A percentile compares a stretch with the other conserved stretches of the same genome.
Evolutionary conservation across 2,888 invertebrate species (phyloP).

Genomic region (Keiferia lycopersicella): DNA sequence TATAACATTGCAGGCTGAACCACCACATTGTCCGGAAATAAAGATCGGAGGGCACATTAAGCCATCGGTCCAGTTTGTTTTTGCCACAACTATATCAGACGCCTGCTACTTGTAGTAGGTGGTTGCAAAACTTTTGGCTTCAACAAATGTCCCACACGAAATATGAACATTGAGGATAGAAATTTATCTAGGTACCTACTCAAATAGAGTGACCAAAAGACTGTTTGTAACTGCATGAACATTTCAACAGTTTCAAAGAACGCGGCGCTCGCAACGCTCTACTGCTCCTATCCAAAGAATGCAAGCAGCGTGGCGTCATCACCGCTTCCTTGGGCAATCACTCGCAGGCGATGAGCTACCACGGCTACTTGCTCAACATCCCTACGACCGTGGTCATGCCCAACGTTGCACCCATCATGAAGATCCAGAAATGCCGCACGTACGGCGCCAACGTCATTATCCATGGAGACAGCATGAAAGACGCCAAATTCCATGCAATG

Average conservation of each 20-base stretch:
- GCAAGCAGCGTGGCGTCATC: constrained; percentile 89
- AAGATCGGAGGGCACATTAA: no score
- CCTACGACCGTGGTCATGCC: constrained; percentile 97
- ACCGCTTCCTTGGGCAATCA: constrained; percentile 98
- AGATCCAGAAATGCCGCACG: constrained; percentile 92
- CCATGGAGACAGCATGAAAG: constrained; percentile 90
- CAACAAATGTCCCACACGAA: no score
- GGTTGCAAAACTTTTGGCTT: no score
- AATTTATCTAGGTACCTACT: no score
- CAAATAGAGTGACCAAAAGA: no score
- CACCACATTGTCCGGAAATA: no score
- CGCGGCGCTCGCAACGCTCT: constrained; percentile 94
- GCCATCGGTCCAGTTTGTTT: no score
- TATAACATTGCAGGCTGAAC: no score
- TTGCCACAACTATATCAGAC: no score
- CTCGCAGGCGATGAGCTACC: constrained; percentile 90
- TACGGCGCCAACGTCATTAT: constrained; percentile 93
- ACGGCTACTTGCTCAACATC: constrained; percentile 86
- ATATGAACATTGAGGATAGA: no score
- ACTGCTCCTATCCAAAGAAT: constrained; percentile 86
- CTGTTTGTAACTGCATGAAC: no score
- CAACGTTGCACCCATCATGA: constrained; percentile 96
- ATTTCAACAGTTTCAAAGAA: constrained; percentile 90
- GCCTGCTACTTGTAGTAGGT: no score
- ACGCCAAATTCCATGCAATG: constrained; percentile 91